Percentiles rank a stretch among this genome's conserved stretches.
Conservation (phyloP, 2,888 invertebrate species). For the Cerastis rubricosa region DNA sequence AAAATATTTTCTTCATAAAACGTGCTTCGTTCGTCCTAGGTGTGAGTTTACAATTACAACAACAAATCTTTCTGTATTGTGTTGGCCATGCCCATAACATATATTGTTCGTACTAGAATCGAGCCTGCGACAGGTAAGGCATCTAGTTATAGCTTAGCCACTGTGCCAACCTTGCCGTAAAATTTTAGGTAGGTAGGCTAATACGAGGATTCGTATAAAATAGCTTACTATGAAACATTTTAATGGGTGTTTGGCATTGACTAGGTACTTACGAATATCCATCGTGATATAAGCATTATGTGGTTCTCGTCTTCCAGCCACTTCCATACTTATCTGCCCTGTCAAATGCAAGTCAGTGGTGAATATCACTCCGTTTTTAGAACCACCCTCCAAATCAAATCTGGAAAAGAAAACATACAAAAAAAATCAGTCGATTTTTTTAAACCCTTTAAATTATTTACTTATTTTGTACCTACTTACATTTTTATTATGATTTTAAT, state of each 20-base stretch:
- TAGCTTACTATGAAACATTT: neutral
- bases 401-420: conserved; percentile 68
- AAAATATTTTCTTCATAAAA: neutral
- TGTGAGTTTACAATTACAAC: neutral
- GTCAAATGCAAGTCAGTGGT: conserved; percentile 83
- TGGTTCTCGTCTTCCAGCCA: conserved; percentile 76
- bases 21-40: neutral
- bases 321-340: conserved; percentile 80
- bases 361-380: conserved; percentile 80
- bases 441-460: neutral
- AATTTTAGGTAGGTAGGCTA: neutral
- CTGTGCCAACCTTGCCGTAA: neutral
- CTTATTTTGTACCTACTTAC: neutral
- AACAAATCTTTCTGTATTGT: neutral
- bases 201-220: neutral
- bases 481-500: too few relatives aligned
- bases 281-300: conserved; percentile 80
- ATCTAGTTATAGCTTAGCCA: neutral
- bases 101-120: neutral
- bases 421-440: neutral
- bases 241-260: neutral
- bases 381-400: conserved; percentile 76
- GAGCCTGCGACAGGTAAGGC: too few relatives aligned
- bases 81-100: neutral
- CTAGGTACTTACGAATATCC: conserved; percentile 83